Conservation (phyloP, 2,113 vertebrate genomes). For the Chitala chitala region DNA sequence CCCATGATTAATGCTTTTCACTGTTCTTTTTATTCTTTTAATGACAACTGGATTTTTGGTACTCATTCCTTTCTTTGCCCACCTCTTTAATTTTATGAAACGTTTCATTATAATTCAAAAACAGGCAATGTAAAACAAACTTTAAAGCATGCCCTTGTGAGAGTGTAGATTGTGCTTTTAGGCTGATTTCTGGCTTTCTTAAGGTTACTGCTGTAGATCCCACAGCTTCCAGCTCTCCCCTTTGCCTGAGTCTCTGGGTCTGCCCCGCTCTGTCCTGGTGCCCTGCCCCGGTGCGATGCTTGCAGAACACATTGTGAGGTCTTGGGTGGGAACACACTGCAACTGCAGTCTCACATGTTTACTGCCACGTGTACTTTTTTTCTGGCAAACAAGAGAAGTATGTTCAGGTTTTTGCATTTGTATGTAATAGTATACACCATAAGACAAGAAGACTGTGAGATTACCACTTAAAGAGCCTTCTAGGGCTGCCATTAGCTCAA, state of each 20-base stretch:
- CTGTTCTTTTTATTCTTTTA: neutral
- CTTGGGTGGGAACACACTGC: too few relatives aligned
- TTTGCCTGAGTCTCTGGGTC: neutral
- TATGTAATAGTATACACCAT: too few relatives aligned
- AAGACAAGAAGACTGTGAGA: too few relatives aligned
- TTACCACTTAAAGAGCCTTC: too few relatives aligned
- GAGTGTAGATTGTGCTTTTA: neutral
- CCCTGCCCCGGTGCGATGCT: neutral
- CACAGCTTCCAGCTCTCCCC: too few relatives aligned
- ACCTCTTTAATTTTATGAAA: neutral
- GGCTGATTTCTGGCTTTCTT: conserved; percentile 1
- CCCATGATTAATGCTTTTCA: neutral
- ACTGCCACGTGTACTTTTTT: too few relatives aligned
- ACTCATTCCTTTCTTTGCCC: neutral
- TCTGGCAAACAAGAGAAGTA: too few relatives aligned
- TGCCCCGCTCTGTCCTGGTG: neutral
- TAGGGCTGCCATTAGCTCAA: too few relatives aligned
- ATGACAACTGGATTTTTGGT: neutral
- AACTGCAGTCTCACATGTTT: too few relatives aligned
- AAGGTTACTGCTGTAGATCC: neutral
- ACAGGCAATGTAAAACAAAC: neutral
- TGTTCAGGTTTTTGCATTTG: too few relatives aligned
- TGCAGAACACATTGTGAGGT: neutral
- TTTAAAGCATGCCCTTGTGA: neutral
- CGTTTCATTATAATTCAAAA: neutral